phyloP scores from a whole-genome alignment of 35 echinoderm and acorn worm genomes.

The Eucidaris tribuloides region DNA sequence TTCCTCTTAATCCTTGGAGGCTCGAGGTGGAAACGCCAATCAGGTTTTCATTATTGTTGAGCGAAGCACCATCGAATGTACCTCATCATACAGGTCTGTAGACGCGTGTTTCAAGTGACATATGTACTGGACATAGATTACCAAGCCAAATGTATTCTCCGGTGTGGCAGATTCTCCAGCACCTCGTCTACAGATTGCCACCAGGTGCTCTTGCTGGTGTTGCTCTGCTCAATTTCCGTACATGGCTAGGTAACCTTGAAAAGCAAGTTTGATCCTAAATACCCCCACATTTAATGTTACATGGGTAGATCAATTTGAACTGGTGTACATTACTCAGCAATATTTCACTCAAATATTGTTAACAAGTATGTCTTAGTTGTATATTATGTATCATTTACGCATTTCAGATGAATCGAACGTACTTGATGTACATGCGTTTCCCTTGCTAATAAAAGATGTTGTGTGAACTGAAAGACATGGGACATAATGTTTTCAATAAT shows the following conservation, averaged over 20 bases:
- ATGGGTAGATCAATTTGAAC: background rate
- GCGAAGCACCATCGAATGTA: slow-evolving; percentile 1
- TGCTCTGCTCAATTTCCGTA: slow-evolving; percentile 13
- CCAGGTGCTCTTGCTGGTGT: slow-evolving; percentile 15
- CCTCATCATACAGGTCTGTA: background rate
- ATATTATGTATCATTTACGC: no score
- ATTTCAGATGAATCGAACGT: no score
- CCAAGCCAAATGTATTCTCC: slow-evolving; percentile 21
- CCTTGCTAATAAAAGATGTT: no score
- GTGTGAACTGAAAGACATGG: no score
- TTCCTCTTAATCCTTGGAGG: slow-evolving; percentile 26
- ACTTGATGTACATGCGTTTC: no score
- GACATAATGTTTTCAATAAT: background rate
- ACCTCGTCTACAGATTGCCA: background rate
- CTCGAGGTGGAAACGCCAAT: slow-evolving; percentile 16
- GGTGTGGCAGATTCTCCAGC: slow-evolving; percentile 24
- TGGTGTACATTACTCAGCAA: no score
- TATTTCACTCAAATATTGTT: slow-evolving; percentile 11
- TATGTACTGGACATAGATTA: slow-evolving; percentile 20
- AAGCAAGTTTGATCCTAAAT: background rate
- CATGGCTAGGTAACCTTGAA: background rate
- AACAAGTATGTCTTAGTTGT: background rate
- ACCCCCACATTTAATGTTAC: background rate
- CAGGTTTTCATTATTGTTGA: slow-evolving; percentile 31
- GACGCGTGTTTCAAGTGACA: slow-evolving; percentile 23